Base-by-base conservation (phyloP, 1,140 invertebrate species). In the Bombus sylvicola region DNA sequence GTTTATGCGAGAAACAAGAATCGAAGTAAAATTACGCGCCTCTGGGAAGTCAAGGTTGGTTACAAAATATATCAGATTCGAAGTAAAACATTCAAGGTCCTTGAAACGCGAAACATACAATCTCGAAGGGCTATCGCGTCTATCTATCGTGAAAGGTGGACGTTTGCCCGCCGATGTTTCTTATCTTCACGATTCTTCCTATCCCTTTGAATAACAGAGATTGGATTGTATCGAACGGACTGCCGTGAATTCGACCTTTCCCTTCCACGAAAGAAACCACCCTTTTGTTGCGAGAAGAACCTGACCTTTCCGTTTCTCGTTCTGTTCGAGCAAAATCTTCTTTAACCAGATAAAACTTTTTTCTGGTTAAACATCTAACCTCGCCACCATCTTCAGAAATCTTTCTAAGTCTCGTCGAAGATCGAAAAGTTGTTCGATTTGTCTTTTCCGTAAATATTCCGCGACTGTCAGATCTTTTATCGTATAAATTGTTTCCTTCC, bases 211-310 rank as follows among this genome's bases (percentile, higher is more conserved):
- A 69, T 59, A 57, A 82, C n/a, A 31, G n/a, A 69, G 64, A 78
- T 77, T 69, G 75, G 47, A 84, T 84, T 71, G 57, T 79, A 84
- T 84, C 76, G 82, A 84, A 71, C 82, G 47, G 13, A 79, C 64
- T 84, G 76, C 76, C 66, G 76, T 79, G 43, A 84, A 79, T 84
- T 84, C 82, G 66, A 84, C 82, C 82, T 84, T 84, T 53, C 75
- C 53, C 59, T 66, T 53, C 72, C 39, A 41, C 59, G 12, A 43
- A 34, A 22, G 37, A 34, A 71, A 37, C 47, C 66, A 47, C 39
- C 82, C 64, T 84, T 79, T 62, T 82, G 69, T 75, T 13, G 34
- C 37, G n/a, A 78, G 22, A 41, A 69, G 5, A 69, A 47, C 62
- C 37, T 73, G 83, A 85, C 83, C 69, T 81, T 81, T 73, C 18